Base-by-base conservation (phyloP, 2,888 invertebrate species). In the Philopedon plagiatum region DNA sequence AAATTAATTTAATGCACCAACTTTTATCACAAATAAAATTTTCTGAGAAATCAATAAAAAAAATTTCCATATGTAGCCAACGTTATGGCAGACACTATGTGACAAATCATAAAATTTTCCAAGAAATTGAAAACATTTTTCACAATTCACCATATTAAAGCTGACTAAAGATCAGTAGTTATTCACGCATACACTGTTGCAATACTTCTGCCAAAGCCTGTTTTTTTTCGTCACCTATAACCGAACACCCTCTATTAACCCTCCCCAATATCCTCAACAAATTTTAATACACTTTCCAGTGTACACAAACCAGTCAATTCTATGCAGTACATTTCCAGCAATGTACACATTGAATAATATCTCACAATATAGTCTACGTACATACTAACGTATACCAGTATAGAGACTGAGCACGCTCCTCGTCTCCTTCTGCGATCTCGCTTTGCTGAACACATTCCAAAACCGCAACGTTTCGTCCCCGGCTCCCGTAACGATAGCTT, bases 401-500 rank as follows among this genome's bases (percentile, higher is more conserved):
- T 96, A 97, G 23, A 97, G 88, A 87, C 97, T 97, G 68, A 97
- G 89, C 62, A 96, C 96, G 74, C 97, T 97, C 85, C 97, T 94
- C 79, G 95, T 96, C 85, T 96, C 96, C 85, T 95, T 95, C 83
- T 96, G 96, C 69, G 96, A 96, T 37, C 97, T 91, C 13, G 97
- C 96, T 88, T 99, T 99, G 82, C 96, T 97, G 87, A 99, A 99
- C 0, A 99, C 98, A 88, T 98, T 98, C 99, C 98, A 99, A 86
- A 99, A 99, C 5, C 99, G 89, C 4, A 99, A 88, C 0, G 99
- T 99, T 85, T 99, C 99, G 86, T 99, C 99, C 0, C 99, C 99
- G 0, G 99, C 99, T 23, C 99, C 99, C 0, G 99, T 99, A 0
- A 99, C 99, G 76, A 99, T 99, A 1, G 98, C 97, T 85, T 99